A percentile compares a stretch with the other conserved stretches of the same genome.
Conservation (phyloP, 2,113 vertebrate genomes). For the Stegastes partitus region DNA sequence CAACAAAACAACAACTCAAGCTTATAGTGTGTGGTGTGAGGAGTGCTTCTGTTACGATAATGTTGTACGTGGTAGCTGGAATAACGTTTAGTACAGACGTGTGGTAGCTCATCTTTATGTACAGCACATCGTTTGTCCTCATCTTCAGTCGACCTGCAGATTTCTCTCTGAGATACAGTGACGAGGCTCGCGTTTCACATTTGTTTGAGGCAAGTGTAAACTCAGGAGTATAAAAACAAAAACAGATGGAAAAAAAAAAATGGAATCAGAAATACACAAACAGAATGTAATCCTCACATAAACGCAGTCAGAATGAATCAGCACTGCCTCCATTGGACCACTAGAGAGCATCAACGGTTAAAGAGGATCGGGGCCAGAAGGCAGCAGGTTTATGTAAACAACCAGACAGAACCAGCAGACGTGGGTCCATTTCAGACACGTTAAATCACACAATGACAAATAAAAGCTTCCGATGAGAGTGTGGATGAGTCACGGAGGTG, state of each 20-base stretch:
- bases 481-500: not conserved
- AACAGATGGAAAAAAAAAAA: not conserved
- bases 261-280: slow-evolving; percentile 16
- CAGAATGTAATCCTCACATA: not conserved
- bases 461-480: not conserved
- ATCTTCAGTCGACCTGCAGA: slow-evolving; percentile 11
- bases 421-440: not conserved
- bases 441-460: not conserved
- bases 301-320: not conserved
- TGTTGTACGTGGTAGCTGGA: not conserved
- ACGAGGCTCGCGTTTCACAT: slow-evolving; percentile 43
- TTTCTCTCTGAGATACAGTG: slow-evolving; percentile 1
- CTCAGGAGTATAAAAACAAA: not conserved
- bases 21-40: slow-evolving; percentile 11
- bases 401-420: not conserved
- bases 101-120: not conserved
- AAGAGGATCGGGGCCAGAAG: slow-evolving; percentile 22
- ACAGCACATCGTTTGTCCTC: not conserved
- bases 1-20: not conserved
- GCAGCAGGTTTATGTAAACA: slow-evolving; percentile 67
- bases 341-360: slow-evolving; percentile 39
- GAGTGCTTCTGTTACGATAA: not conserved
- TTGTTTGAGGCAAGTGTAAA: slow-evolving; percentile 45
- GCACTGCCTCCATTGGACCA: slow-evolving; percentile 35
- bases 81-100: slow-evolving; percentile 1